Evolutionary conservation across 2,113 vertebrate genomes (phyloP).

Genomic region (Lepisosteus osseus): DNA sequence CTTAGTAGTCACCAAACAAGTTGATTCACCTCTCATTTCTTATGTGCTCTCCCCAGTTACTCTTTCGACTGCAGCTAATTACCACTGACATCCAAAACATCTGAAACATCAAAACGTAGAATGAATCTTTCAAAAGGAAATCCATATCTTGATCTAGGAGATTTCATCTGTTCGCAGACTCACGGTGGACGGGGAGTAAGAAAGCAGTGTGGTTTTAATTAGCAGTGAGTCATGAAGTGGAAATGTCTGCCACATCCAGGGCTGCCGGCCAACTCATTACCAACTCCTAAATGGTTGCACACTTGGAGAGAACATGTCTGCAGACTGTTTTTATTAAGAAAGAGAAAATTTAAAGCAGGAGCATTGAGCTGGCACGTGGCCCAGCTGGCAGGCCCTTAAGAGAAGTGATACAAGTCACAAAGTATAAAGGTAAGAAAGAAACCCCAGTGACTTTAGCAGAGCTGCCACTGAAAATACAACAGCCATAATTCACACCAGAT

Average conservation of each 20-base stretch:
- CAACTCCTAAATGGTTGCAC: constrained; percentile 44
- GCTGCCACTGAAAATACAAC: constrained; percentile 37
- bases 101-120: neutral
- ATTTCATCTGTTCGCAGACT: constrained; percentile 15
- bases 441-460: constrained; percentile 41
- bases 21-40: too few relatives aligned
- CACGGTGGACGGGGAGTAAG: constrained; percentile 37
- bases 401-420: constrained; percentile 36
- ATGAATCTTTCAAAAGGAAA: neutral
- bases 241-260: constrained; percentile 43
- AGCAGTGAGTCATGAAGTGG: constrained; percentile 45
- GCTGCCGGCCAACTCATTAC: constrained; percentile 49
- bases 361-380: constrained; percentile 41
- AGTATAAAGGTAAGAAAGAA: constrained; percentile 41
- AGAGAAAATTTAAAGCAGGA: constrained; percentile 49
- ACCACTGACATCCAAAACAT: neutral
- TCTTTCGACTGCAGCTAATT: neutral
- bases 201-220: constrained; percentile 56
- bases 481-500: constrained; percentile 43
- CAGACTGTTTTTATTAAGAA: constrained; percentile 30
- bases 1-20: too few relatives aligned
- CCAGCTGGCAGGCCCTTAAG: neutral
- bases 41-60: neutral
- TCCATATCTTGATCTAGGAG: neutral
- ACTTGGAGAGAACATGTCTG: constrained; percentile 53